Base-by-base conservation (phyloP, 2,797 vertebrate species). In the Pipistrellus kuhlii region DNA sequence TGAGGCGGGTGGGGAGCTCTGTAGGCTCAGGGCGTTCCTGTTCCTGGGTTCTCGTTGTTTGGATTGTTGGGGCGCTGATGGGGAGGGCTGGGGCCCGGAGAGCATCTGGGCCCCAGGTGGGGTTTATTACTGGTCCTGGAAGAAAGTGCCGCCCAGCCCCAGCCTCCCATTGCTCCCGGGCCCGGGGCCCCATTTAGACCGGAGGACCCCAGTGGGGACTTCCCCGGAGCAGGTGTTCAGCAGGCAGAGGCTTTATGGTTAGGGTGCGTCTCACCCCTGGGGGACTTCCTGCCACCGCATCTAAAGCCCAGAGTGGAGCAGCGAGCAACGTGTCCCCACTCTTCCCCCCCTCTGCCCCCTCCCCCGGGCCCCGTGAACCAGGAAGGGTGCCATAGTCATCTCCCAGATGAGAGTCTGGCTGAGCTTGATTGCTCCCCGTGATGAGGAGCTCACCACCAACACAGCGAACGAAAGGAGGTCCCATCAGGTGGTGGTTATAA, bases 261-360 rank as follows among this genome's bases (percentile, higher is more conserved):
- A 9, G 23, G 32, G 3, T 3, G 1, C 21, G 35, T 32, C 51
- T 41, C 68, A 17, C 44, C 44, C 4, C 30, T 14, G 17, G 57
- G 41, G 30, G 18, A 32, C 51, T 73, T 72, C 46, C 44, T 72
- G 73, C 51, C 21, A 25, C 32, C 5, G 9, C 44, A 59, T 73
- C 51, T 64, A 14, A 87, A 59, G 75, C 32, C 78, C 78, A 59
- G 48, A 20, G 14, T 77, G n/a, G 66, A 41, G 8, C 72, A 73
- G 32, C 1, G 1, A 73, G 32, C 1, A 1, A 72, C n/a, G 53
- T 59, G 57, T 14, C 9, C 21, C 30, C 32, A 27, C 32, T 25
- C 10, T 5, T 8, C 23, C 14, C 11, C 5, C 32, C 32, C 4
- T 14, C 5, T 3, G 20, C 32, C 41, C 4, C 12, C 10, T 14